Evolutionary conservation across 2,113 vertebrate species (phyloP), one percentile per base, ranked within the genome.

Genomic region (Saguinus midas): DNA sequence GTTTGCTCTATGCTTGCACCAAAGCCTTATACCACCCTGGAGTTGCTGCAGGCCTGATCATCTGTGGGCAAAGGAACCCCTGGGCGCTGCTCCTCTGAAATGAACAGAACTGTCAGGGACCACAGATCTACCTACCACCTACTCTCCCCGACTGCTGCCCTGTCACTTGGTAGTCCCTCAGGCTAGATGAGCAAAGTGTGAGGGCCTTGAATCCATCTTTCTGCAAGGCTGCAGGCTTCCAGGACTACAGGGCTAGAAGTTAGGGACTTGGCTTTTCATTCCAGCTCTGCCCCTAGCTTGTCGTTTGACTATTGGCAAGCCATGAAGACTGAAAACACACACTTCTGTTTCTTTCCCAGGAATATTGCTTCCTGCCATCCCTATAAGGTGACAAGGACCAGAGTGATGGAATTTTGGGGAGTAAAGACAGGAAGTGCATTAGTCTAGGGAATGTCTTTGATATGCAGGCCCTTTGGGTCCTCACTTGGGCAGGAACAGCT

Each of bases 361-460:
- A 75, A 70, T 76, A 29, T 70, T 81, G 66, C 70, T 98, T 73
- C 79, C 86, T 95, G n/a, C 25, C 23, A 2, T 83, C 27, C 86
- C 61, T 27, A 27, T 29, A 58, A 32, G 40, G 21, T 79, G 70
- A 82, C n/a, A 85, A 35, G 66, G 35, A 90, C 57, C 29, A 91
- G 37, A 94, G 18, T 45, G 37, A 45, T 66, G 45, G 58, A 57
- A 35, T 84, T 73, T 40, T 55, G 40, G 58, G 27, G 8, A 73
- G 17, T 94, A 37, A 50, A 82, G 70, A 72, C 18, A 85, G 90
- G 40, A 86, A 68, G 40, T 75, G 14, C 52, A 2, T 72, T 93
- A 43, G 13, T 70, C 82, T 20, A 72, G 57, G 55, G 40, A n/a
- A 27, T 50, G 6, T 64, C 83, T 86, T 57, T 50, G 52, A 83